Evolutionary conservation across 2,113 vertebrate species (phyloP).

Genomic region (Ardeotis arabs): DNA sequence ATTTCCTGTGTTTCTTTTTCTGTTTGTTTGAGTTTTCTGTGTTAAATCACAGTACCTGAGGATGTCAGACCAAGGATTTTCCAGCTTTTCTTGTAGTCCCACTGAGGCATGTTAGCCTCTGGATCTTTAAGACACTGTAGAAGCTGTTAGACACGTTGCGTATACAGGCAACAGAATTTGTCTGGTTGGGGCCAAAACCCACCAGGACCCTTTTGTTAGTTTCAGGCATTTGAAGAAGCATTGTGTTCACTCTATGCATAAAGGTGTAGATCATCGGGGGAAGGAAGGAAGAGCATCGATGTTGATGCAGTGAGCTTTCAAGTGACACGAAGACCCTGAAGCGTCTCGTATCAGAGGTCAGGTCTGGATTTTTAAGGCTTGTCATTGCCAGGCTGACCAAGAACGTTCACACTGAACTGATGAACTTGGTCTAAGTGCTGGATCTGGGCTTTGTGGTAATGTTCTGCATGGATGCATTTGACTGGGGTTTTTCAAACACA

Average conservation of each 20-base stretch:
- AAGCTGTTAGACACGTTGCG: background rate
- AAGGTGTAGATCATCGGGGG: background rate
- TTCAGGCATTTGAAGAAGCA: background rate
- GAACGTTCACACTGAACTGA: background rate
- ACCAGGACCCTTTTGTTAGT: background rate
- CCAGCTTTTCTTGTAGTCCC: background rate
- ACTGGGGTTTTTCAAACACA: background rate
- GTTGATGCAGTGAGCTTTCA: constrained; percentile 29
- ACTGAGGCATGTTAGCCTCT: background rate
- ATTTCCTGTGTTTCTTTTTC: background rate
- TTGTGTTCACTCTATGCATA: background rate
- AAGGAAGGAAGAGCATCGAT: constrained; percentile 39
- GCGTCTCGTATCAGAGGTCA: background rate
- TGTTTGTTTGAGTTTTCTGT: background rate
- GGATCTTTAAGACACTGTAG: background rate
- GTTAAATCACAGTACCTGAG: constrained; percentile 10
- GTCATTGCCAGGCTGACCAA: background rate
- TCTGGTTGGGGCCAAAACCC: background rate
- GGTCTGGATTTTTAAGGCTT: background rate
- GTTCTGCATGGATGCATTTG: background rate
- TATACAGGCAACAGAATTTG: background rate
- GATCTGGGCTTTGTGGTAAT: background rate
- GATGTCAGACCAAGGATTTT: background rate
- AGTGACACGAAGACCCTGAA: background rate
- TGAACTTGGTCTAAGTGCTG: background rate